phyloP scores from a whole-genome alignment of 2,113 vertebrate species.

The Equus przewalskii region DNA sequence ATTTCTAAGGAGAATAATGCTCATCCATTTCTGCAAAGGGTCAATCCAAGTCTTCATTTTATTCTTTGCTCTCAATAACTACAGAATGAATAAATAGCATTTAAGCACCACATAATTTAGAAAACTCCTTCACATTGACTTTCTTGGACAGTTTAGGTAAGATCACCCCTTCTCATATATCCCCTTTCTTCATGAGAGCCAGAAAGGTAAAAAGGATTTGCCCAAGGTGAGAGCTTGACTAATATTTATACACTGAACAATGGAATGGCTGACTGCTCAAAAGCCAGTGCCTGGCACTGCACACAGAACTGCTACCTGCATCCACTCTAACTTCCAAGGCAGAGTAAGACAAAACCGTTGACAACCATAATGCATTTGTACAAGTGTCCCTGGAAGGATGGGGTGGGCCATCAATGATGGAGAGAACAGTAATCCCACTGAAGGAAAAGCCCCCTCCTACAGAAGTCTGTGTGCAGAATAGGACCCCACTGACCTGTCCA shows the following conservation, averaged over 20 bases:
- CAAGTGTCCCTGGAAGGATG: not conserved
- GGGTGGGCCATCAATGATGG: not conserved
- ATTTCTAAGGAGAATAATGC: not conserved
- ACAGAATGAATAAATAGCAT: not conserved
- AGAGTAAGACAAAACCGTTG: not conserved
- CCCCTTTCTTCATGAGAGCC: not conserved
- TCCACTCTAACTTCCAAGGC: not conserved
- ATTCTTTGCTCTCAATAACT: constrained; percentile 12
- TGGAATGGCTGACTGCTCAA: not conserved
- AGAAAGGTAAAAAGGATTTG: not conserved
- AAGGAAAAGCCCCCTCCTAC: not conserved
- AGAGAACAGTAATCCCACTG: not conserved
- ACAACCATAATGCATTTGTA: not conserved
- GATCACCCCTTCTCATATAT: not conserved
- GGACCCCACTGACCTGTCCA: not conserved
- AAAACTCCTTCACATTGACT: not conserved
- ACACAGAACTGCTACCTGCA: not conserved
- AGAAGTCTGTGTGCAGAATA: not conserved
- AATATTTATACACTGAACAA: not conserved
- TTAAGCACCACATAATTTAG: not conserved
- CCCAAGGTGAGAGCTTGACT: not conserved
- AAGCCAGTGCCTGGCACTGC: not conserved
- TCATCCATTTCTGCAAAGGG: not conserved
- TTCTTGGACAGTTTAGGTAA: not conserved
- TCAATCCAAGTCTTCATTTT: not conserved